Evolutionary conservation across 1,140 invertebrate species (phyloP), one percentile per base, ranked within the genome.

Genomic region (Meloidogyne floridensis): DNA sequence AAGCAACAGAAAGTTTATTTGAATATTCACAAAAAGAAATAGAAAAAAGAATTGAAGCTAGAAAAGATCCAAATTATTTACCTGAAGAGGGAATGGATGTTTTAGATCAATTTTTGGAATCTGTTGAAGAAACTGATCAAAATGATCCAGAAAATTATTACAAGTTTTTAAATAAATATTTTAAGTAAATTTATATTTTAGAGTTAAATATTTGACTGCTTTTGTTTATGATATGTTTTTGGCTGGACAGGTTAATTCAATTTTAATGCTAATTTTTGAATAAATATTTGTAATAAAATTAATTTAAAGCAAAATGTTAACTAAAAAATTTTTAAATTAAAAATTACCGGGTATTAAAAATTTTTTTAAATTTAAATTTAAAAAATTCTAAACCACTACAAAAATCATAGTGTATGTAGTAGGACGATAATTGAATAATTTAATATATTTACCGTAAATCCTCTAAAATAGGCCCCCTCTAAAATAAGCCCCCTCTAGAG

Each of bases 191-290:
- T 56, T 15, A 51, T 15, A 11, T 43, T 43, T 11, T 10, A 79
- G 77, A 47, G 13, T 79, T 18, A 65, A 71, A 9, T 79, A 72
- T 10, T 18, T 79, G 3, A 53, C 56, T 11, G 65, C 77, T 10
- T 69, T 79, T 69, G 47, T 69, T 47, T 79, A 79, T 18, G 77
- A 79, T 72, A 18, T 79, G 11, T 79, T 79, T 72, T 71, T 79
- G 77, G 77, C 77, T 9, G 77, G 77, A 3, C 77, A 79, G n/a
- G 77, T 79, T 20, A 20, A n/a, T 20, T 18, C 0, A 42, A 18
- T 32, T 32, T 32, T 32, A 32, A 1, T 32, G 32, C 32, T 32
- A 32, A 32, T 32, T 32, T 32, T 32, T 32, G 32, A 32, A 32
- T 32, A 1, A 32, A 32, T 32, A 32, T 32, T 32, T 32, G 32